These are phyloP conservation scores for Eurypyga helias DNA, from an alignment of 2,113 vertebrate species.

Conservation along the genomic window DNA sequence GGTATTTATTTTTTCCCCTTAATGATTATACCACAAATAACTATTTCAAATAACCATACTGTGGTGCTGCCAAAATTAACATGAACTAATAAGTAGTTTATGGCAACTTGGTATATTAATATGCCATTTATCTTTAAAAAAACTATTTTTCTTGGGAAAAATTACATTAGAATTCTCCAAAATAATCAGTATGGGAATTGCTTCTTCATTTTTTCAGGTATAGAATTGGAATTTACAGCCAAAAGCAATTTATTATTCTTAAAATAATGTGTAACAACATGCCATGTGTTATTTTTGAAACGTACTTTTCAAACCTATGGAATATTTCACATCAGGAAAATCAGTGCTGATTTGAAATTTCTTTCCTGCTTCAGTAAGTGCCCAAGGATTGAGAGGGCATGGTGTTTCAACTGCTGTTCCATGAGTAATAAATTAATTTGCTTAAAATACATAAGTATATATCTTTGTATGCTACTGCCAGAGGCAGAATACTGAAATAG, in stretches of 20 bases:
- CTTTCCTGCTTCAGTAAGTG: conserved; percentile 2
- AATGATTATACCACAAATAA: background rate
- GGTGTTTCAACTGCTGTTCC: background rate
- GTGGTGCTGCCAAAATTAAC: background rate
- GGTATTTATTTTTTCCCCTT: background rate
- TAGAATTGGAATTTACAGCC: background rate
- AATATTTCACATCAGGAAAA: background rate
- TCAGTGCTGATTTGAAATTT: background rate
- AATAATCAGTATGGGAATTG: background rate
- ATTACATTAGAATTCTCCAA: background rate
- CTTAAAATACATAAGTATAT: background rate
- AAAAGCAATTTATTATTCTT: background rate
- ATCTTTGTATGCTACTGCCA: background rate
- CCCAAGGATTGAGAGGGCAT: background rate
- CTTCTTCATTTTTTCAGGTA: background rate
- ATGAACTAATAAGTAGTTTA: background rate
- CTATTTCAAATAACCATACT: background rate
- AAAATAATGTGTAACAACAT: background rate
- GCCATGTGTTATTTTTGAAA: background rate
- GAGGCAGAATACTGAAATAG: conserved; percentile 43
- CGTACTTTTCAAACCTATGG: background rate
- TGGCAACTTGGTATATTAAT: background rate
- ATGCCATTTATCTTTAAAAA: background rate
- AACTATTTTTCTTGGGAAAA: background rate
- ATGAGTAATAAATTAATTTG: conserved; percentile 14